These are phyloP conservation scores for Beris morrisii DNA, from an alignment of 2,888 invertebrate genomes.

Conservation along the genomic window DNA sequence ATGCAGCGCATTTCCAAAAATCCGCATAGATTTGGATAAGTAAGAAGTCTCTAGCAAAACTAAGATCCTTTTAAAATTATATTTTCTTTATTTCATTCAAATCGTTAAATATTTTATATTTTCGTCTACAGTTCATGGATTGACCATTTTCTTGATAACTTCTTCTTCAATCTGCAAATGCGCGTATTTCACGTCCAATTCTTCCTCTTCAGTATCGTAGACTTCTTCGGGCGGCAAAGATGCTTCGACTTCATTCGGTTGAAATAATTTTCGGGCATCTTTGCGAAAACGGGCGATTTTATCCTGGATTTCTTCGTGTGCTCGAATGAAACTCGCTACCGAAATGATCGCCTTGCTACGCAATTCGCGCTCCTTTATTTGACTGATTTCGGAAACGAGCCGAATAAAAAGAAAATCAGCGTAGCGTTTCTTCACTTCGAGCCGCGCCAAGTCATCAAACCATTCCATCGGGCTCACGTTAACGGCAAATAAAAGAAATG, in stretches of 20 bases:
- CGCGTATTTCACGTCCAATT: constrained; percentile 12
- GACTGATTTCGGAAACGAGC: constrained; percentile 48
- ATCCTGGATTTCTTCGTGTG: constrained; percentile 50
- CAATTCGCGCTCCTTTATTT: constrained; percentile 47
- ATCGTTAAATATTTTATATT: background rate
- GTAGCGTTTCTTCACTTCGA: constrained; percentile 53
- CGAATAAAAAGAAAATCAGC: constrained; percentile 50
- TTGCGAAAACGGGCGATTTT: constrained; percentile 52
- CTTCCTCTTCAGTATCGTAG: constrained; percentile 47
- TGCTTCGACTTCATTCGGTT: constrained; percentile 50
- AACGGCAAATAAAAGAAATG: constrained; percentile 41
- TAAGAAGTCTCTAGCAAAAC: no score
- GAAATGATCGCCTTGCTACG: constrained; percentile 41
- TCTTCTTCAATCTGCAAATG: constrained; percentile 21
- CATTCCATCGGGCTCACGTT: constrained; percentile 43
- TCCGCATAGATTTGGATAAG: no score
- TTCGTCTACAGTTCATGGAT: constrained; percentile 17
- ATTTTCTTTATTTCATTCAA: background rate
- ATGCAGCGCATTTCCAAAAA: no score
- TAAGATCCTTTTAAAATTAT: background rate
- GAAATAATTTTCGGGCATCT: constrained; percentile 50
- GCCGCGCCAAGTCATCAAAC: constrained; percentile 43
- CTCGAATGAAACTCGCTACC: constrained; percentile 45
- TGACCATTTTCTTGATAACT: constrained; percentile 15
- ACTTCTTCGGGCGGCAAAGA: constrained; percentile 50